These are phyloP conservation scores for Sturnira hondurensis DNA, from an alignment of 2,113 vertebrate genomes.

Conservation along the genomic window DNA sequence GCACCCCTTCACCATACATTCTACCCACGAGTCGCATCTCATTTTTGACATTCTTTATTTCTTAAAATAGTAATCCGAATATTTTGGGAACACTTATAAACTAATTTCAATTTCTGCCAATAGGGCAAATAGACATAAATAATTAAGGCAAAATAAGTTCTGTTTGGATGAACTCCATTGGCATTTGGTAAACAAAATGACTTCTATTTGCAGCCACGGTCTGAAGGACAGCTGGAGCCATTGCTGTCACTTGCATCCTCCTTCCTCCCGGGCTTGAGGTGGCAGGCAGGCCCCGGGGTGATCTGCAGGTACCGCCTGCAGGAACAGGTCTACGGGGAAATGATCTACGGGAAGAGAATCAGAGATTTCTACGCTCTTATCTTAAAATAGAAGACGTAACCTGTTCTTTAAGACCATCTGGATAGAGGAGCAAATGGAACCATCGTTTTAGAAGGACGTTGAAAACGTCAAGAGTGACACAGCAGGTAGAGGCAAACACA, in stretches of 20 bases:
- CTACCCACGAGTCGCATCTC: not conserved
- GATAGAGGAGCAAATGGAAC: not conserved
- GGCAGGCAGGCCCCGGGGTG: rapidly evolving
- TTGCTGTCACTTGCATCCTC: not conserved
- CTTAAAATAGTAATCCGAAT: not conserved
- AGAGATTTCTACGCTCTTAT: not conserved
- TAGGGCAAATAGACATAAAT: not conserved
- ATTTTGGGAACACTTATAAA: not conserved
- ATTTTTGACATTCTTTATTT: not conserved
- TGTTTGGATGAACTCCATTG: not conserved
- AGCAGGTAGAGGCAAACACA: not conserved
- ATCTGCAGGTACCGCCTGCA: no score
- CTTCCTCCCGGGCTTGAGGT: not conserved
- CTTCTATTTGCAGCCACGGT: not conserved
- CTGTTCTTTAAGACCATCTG: not conserved
- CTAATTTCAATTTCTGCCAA: not conserved
- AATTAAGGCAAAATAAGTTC: not conserved
- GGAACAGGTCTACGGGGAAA: no score
- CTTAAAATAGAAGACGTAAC: not conserved
- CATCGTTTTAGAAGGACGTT: not conserved
- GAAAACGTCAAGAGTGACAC: not conserved
- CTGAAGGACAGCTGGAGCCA: not conserved
- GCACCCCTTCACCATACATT: not conserved
- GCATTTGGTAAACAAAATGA: not conserved
- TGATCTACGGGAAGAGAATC: not conserved